Percentiles rank a stretch among this genome's conserved stretches.
Evolutionary conservation across 2,888 invertebrate genomes (phyloP).

Genomic region (Callosobruchus maculatus): DNA sequence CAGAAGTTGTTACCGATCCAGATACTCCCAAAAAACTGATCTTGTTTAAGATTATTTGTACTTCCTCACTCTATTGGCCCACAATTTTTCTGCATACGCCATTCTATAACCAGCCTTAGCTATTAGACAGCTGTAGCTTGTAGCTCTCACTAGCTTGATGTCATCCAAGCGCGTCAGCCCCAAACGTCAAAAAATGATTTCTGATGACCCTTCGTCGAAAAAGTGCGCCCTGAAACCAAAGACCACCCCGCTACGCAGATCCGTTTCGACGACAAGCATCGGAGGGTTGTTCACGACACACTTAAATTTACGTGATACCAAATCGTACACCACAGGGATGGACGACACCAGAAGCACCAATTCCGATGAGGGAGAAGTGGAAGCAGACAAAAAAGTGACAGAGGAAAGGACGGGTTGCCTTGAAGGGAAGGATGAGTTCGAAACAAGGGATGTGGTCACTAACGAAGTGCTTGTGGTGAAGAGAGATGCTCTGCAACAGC

Average conservation of each 20-base stretch:
- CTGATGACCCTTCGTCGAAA: not conserved
- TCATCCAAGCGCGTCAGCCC: not conserved
- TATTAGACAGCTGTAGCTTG: not conserved
- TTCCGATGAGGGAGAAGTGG: constrained; percentile 23
- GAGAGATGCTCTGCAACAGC: constrained; percentile 53
- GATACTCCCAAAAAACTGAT: too few relatives aligned
- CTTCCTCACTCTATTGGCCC: too few relatives aligned
- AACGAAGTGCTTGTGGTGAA: constrained; percentile 47
- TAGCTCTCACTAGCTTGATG: not conserved
- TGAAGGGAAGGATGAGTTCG: constrained; percentile 15
- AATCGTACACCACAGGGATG: constrained; percentile 34
- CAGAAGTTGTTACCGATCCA: too few relatives aligned
- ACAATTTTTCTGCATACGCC: too few relatives aligned
- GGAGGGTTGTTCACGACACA: constrained; percentile 25
- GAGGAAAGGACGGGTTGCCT: not conserved
- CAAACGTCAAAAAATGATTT: not conserved
- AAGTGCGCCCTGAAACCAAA: constrained; percentile 9
- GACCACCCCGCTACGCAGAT: constrained; percentile 24
- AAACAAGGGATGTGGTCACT: constrained; percentile 36
- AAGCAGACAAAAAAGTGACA: not conserved
- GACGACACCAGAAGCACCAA: constrained; percentile 26
- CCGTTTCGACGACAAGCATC: constrained; percentile 29
- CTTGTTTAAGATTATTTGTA: too few relatives aligned
- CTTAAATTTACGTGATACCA: constrained; percentile 34
- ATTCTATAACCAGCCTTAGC: too few relatives aligned